Conservation (phyloP, 2,797 vertebrate species). For the Poeciliopsis paucimaculata region DNA sequence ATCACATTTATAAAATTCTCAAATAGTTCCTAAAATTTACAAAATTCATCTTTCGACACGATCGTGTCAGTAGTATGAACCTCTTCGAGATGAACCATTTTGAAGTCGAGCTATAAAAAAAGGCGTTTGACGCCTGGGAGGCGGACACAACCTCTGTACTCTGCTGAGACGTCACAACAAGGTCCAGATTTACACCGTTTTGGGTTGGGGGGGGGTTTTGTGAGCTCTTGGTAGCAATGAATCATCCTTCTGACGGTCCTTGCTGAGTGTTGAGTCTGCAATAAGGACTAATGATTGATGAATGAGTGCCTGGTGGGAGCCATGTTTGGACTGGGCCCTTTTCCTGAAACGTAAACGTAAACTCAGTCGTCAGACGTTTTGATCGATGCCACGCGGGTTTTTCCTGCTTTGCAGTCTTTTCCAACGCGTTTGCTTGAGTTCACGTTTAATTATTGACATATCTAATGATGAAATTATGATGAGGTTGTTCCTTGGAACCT, state of each 20-base stretch:
- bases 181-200: slow-evolving; percentile 2
- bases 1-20: not conserved
- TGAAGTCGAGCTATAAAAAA: slow-evolving; percentile 25
- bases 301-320: slow-evolving; percentile 10
- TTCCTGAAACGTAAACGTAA: slow-evolving; percentile 20
- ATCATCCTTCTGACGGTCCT: slow-evolving; percentile 24
- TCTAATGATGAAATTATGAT: not conserved
- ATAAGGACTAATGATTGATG: slow-evolving; percentile 46
- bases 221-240: slow-evolving; percentile 33
- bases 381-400: slow-evolving; percentile 25
- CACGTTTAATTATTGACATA: not conserved
- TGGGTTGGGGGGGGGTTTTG: slow-evolving; percentile 13
- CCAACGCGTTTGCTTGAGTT: not conserved
- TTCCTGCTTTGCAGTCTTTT: no score
- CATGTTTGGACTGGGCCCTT: slow-evolving; percentile 20
- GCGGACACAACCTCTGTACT: slow-evolving; percentile 42
- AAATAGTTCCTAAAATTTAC: not conserved
- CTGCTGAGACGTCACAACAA: slow-evolving; percentile 25
- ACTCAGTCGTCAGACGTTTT: not conserved
- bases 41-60: slow-evolving; percentile 8
- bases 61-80: slow-evolving; percentile 29
- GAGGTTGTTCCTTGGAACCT: slow-evolving; percentile 27
- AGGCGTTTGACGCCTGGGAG: slow-evolving; percentile 25
- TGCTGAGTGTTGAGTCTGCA: slow-evolving; percentile 36
- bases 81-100: slow-evolving; percentile 43